Evolutionary conservation across 1,140 invertebrate genomes (phyloP), one percentile per base, ranked within the genome.

Genomic region (Megalopta genalis): DNA sequence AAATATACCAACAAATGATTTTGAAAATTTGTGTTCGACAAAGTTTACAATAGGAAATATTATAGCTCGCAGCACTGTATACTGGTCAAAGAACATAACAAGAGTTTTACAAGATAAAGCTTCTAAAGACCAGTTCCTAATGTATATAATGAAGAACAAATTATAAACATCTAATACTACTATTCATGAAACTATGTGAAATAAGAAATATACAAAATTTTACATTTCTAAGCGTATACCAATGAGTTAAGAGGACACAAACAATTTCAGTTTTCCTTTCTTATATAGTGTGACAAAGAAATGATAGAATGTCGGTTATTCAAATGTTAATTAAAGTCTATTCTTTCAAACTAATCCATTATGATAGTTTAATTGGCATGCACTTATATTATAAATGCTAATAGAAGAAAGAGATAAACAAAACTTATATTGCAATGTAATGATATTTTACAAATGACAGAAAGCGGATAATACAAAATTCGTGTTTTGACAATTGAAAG

Each of bases 41-140:
- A 59, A 54, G 2, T 69, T 79, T 59, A 62, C 21, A n/a, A 60
- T 59, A 64, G 72, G 16, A 27, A 32, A 59, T 75, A 18, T 59
- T 76, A 85, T 86, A 87, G 77, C 79, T 87, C 62, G 77, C 69
- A 84, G 85, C 87, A 83, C 83, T 88, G 86, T 82, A 84, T 67
- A 84, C 66, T 87, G 80, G 66, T 80, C 80, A 83, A 81, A 77
- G 78, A 77, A 69, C 74, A 68, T 79, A 46, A 65, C 67, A 77
- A 83, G 67, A 73, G 54, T 46, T 82, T 76, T 62, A 65, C 68
- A 46, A 57, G 60, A 80, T 65, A 73, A 8, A 81, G 54, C 62
- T 70, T 65, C 46, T 23, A 60, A 49, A 23, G 52, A 71, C 80
- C 80, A 87, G 74, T 63, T 72, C 72, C 76, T 73, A 57, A 67